Conservation (phyloP, 2,888 invertebrate species). For the Platycnemis pennipes region DNA sequence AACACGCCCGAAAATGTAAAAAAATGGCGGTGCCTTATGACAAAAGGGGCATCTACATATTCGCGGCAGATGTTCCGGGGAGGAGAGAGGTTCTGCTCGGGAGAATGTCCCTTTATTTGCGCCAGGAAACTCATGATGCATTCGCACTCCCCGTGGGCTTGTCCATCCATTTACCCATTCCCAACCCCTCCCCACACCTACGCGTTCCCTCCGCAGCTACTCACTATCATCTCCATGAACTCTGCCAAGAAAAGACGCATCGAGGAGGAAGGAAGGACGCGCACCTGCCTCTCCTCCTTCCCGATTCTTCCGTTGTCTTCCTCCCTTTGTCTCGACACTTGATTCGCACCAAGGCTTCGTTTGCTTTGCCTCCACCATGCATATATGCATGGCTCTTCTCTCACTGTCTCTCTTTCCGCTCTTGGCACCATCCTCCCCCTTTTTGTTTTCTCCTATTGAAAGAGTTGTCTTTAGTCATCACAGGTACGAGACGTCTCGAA, state of each 20-base stretch:
- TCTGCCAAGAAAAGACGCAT: too few species aligned
- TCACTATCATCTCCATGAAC: too few species aligned
- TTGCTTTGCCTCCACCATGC: background rate
- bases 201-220: too few species aligned
- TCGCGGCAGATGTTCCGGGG: background rate
- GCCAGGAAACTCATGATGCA: slow-evolving; percentile 4
- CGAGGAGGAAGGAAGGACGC: background rate
- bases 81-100: background rate
- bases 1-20: background rate
- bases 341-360: background rate
- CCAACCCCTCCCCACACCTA: too few species aligned
- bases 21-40: background rate
- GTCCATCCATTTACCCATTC: background rate
- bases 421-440: background rate
- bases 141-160: background rate
- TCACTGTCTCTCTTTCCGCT: background rate
- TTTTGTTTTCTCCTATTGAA: too few species aligned
- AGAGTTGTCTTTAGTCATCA: background rate
- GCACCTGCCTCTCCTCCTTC: background rate
- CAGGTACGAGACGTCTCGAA: background rate
- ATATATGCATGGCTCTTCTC: background rate
- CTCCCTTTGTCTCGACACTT: background rate
- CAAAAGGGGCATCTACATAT: background rate
- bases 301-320: background rate
- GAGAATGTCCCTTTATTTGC: background rate